Evolutionary conservation across 2,113 vertebrate species (phyloP).

Genomic region (Theropithecus gelada): DNA sequence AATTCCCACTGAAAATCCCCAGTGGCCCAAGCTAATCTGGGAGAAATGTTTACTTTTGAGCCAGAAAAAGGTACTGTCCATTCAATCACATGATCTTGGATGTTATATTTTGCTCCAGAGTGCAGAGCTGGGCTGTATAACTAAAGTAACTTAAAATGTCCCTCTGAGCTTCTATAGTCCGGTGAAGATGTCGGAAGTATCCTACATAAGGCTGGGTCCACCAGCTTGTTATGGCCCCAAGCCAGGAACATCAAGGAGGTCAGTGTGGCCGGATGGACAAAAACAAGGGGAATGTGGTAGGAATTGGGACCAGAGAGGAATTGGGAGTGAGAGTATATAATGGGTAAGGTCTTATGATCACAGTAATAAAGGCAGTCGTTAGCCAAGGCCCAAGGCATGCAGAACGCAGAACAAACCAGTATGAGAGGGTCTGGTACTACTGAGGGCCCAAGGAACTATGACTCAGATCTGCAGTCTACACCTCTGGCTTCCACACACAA

Average conservation of each 20-base stretch:
- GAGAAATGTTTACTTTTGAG: background rate
- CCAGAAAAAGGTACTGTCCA: background rate
- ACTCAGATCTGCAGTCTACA: too few species aligned
- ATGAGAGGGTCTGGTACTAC: too few species aligned
- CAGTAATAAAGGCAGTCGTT: background rate
- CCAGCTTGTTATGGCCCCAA: background rate
- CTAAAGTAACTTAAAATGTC: background rate
- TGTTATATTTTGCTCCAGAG: background rate
- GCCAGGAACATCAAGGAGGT: background rate
- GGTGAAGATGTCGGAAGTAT: accelerated
- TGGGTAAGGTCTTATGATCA: accelerated
- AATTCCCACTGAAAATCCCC: constrained; percentile 6
- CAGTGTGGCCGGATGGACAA: background rate
- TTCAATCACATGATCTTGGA: background rate
- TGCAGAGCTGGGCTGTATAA: background rate
- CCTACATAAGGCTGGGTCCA: background rate
- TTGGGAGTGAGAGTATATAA: background rate
- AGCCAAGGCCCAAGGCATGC: background rate
- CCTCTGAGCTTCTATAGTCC: background rate
- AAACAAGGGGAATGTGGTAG: background rate
- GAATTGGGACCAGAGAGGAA: background rate
- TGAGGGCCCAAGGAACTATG: background rate
- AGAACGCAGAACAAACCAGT: background rate
- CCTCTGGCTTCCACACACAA: background rate
- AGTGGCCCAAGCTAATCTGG: constrained; percentile 9